Evolutionary conservation across 1,140 invertebrate species (phyloP).

Genomic region (Eumaeus atala): DNA sequence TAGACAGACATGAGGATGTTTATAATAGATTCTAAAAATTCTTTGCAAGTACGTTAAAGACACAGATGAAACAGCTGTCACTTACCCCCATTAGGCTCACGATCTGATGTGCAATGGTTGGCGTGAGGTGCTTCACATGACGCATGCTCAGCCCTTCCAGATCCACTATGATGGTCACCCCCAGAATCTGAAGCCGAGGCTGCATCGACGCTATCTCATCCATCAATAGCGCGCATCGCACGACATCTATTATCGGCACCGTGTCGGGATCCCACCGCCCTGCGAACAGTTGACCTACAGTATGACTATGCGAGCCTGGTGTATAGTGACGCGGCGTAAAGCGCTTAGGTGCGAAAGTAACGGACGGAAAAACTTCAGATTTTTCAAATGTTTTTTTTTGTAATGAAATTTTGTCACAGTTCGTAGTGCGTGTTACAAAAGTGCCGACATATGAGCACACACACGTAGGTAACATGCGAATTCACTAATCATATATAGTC

Average conservation of each 20-base stretch:
- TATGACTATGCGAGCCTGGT: background rate
- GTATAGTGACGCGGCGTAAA: background rate
- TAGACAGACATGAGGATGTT: too few species aligned
- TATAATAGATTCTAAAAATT: too few species aligned
- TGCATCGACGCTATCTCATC: conserved; percentile 83
- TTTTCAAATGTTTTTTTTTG: too few species aligned
- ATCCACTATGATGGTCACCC: conserved; percentile 84
- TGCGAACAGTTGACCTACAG: conserved; percentile 31
- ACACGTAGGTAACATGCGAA: background rate
- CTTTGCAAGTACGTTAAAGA: too few species aligned
- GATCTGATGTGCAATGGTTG: conserved; percentile 50
- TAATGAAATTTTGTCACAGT: too few species aligned
- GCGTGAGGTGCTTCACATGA: conserved; percentile 79
- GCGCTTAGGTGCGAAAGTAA: background rate
- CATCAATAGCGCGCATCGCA: conserved; percentile 80
- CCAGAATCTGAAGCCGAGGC: conserved; percentile 81
- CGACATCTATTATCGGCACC: conserved; percentile 79
- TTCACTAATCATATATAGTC: background rate
- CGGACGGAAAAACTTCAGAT: too few species aligned
- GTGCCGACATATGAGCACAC: too few species aligned
- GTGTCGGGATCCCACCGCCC: conserved; percentile 82
- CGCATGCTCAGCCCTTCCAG: conserved; percentile 78
- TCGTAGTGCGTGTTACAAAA: too few species aligned
- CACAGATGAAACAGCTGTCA: too few species aligned
- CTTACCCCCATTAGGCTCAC: conserved; percentile 57